phyloP scores from a whole-genome alignment of 2,888 invertebrate genomes.

The Eretmocerus hayati region DNA sequence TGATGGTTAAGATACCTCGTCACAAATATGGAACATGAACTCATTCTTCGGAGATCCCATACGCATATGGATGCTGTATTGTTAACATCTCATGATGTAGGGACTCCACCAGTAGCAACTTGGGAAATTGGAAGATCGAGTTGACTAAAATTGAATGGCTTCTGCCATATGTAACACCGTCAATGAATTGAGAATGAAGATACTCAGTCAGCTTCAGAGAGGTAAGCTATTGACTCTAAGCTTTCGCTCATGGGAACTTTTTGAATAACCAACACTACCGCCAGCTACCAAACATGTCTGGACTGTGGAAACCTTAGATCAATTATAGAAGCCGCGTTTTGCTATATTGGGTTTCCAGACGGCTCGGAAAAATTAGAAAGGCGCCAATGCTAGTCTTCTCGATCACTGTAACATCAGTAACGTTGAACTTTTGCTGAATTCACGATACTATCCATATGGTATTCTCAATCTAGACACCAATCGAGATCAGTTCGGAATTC shows the following conservation, averaged over 20 bases:
- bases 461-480: background rate
- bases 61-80: conserved; percentile 8
- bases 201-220: background rate
- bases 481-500: no score
- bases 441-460: background rate
- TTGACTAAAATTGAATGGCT: no score
- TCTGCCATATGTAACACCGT: background rate
- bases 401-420: no score
- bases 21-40: conserved; percentile 10
- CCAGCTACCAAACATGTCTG: no score
- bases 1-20: no score
- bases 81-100: background rate
- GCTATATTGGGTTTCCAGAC: background rate
- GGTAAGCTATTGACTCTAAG: background rate
- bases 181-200: background rate
- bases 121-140: no score
- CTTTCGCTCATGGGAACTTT: no score
- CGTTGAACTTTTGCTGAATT: no score
- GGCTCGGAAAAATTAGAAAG: no score
- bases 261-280: no score
- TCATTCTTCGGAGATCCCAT: conserved; percentile 8
- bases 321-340: background rate
- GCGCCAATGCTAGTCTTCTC: background rate
- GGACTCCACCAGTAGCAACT: background rate
- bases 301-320: no score